Evolutionary conservation across 2,797 vertebrate genomes (phyloP).

Genomic region (Adelosebastes latens): DNA sequence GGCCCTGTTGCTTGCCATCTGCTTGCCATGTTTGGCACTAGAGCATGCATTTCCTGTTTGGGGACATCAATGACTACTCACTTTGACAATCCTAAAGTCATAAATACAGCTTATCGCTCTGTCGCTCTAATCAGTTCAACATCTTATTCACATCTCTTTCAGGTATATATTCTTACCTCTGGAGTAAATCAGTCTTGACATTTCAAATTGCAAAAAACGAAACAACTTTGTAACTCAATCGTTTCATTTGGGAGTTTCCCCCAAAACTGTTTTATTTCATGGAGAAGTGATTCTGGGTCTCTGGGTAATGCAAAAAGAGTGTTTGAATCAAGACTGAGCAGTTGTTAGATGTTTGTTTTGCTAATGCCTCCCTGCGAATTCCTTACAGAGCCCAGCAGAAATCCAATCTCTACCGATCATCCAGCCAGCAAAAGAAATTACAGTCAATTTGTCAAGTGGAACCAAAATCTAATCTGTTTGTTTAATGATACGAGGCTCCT

Average conservation of each 20-base stretch:
- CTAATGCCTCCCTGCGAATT: slow-evolving; percentile 48
- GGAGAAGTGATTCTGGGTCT: slow-evolving; percentile 25
- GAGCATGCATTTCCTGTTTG: slow-evolving; percentile 54
- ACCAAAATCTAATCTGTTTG: slow-evolving; percentile 76
- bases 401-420: slow-evolving; percentile 71
- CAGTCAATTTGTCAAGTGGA: slow-evolving; percentile 70
- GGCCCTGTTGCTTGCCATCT: slow-evolving; percentile 76
- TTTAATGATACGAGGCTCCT: slow-evolving; percentile 64
- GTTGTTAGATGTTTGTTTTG: slow-evolving; percentile 56
- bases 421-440: slow-evolving; percentile 69
- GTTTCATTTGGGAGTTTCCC: slow-evolving; percentile 12
- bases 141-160: neutral
- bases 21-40: slow-evolving; percentile 63
- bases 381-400: slow-evolving; percentile 52
- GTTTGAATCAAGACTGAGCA: slow-evolving; percentile 33
- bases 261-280: slow-evolving; percentile 17
- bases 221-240: neutral
- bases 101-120: slow-evolving; percentile 17
- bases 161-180: neutral
- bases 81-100: slow-evolving; percentile 12
- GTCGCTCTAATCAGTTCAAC: slow-evolving; percentile 2
- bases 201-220: slow-evolving; percentile 7
- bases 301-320: slow-evolving; percentile 20
- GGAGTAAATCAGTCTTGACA: slow-evolving; percentile 9
- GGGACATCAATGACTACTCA: slow-evolving; percentile 51